These are phyloP conservation scores for Metridium senile DNA, from an alignment of 92 coral and sea anemone genomes.

Conservation along the genomic window DNA sequence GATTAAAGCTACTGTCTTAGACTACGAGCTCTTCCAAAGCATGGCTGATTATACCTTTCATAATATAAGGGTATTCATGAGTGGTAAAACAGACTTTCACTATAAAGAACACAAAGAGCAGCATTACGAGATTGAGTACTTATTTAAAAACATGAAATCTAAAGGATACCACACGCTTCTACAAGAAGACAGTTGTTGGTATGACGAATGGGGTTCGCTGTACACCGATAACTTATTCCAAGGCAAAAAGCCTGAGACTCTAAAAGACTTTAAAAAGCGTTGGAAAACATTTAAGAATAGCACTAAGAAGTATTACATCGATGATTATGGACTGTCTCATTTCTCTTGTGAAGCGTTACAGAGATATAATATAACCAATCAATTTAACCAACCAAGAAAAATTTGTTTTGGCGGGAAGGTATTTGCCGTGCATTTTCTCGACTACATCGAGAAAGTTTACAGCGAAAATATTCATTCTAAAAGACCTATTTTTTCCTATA, in stretches of 20 bases:
- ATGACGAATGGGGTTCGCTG: conserved; percentile 91
- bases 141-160: conserved; percentile 64
- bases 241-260: conserved; percentile 55
- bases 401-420: conserved; percentile 81
- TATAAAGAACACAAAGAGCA: conserved; percentile 70
- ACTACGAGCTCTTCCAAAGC: conserved; percentile 81
- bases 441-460: conserved; percentile 62
- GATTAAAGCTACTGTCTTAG: conserved; percentile 68
- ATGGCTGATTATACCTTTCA: conserved; percentile 88
- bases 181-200: conserved; percentile 98
- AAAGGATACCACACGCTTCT: conserved; percentile 80
- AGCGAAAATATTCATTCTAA: conserved; percentile 9
- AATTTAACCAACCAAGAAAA: conserved; percentile 82
- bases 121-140: conserved; percentile 69
- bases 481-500: conserved; percentile 59
- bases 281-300: conserved; percentile 65
- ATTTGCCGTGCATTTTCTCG: conserved; percentile 75
- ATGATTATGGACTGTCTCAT: conserved; percentile 92
- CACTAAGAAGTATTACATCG: conserved; percentile 59
- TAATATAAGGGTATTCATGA: conserved; percentile 80
- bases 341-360: conserved; percentile 77
- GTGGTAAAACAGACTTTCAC: conserved; percentile 72
- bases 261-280: conserved; percentile 52
- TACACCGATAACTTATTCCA: conserved; percentile 79
- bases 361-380: conserved; percentile 82